These are phyloP conservation scores for Agrotis segetum DNA, from an alignment of 2,888 invertebrate species.

Conservation along the genomic window DNA sequence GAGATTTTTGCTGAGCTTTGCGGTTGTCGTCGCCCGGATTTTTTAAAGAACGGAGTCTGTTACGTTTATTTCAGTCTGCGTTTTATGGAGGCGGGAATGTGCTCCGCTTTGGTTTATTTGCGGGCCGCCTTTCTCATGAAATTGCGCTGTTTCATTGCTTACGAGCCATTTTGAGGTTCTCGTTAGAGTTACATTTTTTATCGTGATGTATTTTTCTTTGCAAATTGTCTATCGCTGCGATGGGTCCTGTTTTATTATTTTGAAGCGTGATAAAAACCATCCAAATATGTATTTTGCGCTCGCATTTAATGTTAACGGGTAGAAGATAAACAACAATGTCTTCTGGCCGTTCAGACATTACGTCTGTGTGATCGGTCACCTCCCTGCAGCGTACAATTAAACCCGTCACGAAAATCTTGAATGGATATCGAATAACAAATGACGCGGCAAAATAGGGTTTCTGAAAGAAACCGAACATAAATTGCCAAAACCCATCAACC, in stretches of 20 bases:
- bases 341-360: slow-evolving; percentile 43
- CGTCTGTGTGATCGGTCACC: slow-evolving; percentile 60
- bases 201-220: slow-evolving; percentile 82
- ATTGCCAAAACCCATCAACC: slow-evolving; percentile 89
- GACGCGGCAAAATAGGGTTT: slow-evolving; percentile 76
- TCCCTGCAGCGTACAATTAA: slow-evolving; percentile 63
- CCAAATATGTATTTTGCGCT: slow-evolving; percentile 52
- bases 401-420: slow-evolving; percentile 70
- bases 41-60: slow-evolving; percentile 88
- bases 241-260: slow-evolving; percentile 74
- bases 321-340: slow-evolving; percentile 53
- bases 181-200: slow-evolving; percentile 86
- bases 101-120: slow-evolving; percentile 89
- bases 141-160: slow-evolving; percentile 90
- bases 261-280: slow-evolving; percentile 53
- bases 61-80: slow-evolving; percentile 88
- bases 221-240: slow-evolving; percentile 78
- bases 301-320: slow-evolving; percentile 47
- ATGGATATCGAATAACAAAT: slow-evolving; percentile 80
- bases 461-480: slow-evolving; percentile 83
- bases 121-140: slow-evolving; percentile 88
- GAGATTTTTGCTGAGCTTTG: slow-evolving; percentile 88
- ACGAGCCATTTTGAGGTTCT: slow-evolving; percentile 87
- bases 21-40: slow-evolving; percentile 86
- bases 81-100: slow-evolving; percentile 89